phyloP scores from a whole-genome alignment of 2,888 invertebrate species.

The Charanyca ferruginea region DNA sequence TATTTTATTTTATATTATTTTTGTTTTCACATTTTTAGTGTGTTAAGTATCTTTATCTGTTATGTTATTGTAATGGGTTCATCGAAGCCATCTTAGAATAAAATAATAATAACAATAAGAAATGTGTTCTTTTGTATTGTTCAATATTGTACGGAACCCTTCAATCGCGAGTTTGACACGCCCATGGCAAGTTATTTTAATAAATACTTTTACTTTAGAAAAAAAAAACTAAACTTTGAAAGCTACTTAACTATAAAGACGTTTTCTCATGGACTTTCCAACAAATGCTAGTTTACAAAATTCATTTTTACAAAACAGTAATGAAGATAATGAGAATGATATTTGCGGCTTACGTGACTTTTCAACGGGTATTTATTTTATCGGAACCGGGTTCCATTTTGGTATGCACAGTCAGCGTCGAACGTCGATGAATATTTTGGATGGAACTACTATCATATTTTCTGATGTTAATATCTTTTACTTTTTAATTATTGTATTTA shows the following conservation, averaged over 20 bases:
- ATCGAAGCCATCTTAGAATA: no score
- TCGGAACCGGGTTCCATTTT: no score
- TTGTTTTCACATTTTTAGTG: no score
- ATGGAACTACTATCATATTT: neutral
- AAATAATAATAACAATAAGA: no score
- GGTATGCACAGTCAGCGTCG: neutral
- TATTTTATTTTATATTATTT: no score
- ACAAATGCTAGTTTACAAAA: constrained; percentile 1
- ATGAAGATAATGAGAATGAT: neutral
- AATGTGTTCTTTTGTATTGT: no score
- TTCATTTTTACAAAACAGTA: constrained; percentile 13
- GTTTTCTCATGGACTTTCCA: constrained; percentile 1
- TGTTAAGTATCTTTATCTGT: no score
- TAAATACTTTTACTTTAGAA: no score
- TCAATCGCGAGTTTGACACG: no score
- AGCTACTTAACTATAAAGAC: constrained; percentile 7
- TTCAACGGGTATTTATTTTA: neutral
- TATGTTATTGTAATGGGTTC: no score
- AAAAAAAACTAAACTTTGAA: constrained; percentile 6
- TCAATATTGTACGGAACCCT: no score
- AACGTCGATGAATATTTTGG: constrained; percentile 1
- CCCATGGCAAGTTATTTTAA: no score
- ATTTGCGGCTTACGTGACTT: neutral
- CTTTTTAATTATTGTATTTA: neutral
- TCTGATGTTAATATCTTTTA: neutral